These are phyloP conservation scores for Sardinella longiceps DNA, from an alignment of 2,797 vertebrate species.

Conservation along the genomic window DNA sequence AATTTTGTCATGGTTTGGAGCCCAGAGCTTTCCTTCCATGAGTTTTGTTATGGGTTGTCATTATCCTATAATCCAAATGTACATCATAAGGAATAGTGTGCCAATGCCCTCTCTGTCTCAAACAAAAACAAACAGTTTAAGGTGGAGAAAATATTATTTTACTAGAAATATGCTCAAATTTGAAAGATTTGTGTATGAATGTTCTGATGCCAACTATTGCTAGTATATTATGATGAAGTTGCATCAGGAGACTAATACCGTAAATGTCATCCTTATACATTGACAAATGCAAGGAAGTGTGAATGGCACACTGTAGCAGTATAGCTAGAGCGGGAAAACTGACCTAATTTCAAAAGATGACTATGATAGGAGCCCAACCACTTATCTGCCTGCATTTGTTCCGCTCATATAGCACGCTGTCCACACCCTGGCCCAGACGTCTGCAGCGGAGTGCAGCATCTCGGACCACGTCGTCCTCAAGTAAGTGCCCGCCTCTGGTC, in stretches of 20 bases:
- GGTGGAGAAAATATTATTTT: not conserved
- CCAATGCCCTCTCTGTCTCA: not conserved
- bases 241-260: not conserved
- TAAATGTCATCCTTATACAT: not conserved
- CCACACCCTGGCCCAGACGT: constrained; percentile 18
- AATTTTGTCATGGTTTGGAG: constrained; percentile 30
- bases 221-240: not conserved
- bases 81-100: not conserved
- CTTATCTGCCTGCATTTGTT: constrained; percentile 12
- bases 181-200: not conserved
- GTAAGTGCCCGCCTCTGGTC: constrained; percentile 54
- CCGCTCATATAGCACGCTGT: not conserved
- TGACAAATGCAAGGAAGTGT: not conserved
- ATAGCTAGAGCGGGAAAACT: not conserved
- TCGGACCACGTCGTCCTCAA: constrained; percentile 36
- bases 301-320: not conserved
- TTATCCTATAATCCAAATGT: constrained; percentile 30
- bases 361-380: not conserved
- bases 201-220: not conserved
- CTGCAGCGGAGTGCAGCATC: constrained; percentile 29
- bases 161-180: not conserved
- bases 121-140: too few relatives aligned
- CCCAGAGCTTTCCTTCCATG: constrained; percentile 9
- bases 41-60: constrained; percentile 32
- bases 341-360: constrained; percentile 10